Percentiles rank a stretch among this genome's conserved stretches.
Evolutionary conservation across 2,888 invertebrate species (phyloP).

Genomic region (Camptogramma bilineatum): DNA sequence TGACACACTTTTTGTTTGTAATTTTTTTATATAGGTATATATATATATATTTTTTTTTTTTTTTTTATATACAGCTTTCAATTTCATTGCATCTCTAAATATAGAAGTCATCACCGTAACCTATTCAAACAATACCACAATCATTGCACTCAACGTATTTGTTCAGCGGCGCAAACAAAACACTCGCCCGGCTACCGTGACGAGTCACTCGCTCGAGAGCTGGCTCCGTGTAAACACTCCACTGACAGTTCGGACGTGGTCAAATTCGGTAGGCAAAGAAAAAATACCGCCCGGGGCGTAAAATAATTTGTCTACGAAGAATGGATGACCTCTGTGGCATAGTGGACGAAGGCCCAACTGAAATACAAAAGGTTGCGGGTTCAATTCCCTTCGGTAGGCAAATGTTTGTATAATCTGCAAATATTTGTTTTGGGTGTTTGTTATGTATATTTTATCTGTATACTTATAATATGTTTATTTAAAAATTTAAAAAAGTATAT

Average conservation of each 20-base stretch:
- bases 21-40: no score
- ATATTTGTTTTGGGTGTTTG: no score
- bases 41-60: no score
- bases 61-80: neutral
- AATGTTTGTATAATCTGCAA: no score
- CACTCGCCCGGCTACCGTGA: conserved; percentile 69
- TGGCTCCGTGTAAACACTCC: conserved; percentile 64
- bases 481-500: no score
- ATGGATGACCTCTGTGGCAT: no score
- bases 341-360: no score
- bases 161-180: conserved; percentile 73
- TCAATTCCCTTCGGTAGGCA: no score
- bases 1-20: no score
- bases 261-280: conserved; percentile 28
- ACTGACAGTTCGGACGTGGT: conserved; percentile 49
- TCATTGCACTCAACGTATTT: conserved; percentile 64
- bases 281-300: conserved; percentile 32
- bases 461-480: no score
- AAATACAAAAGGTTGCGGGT: neutral
- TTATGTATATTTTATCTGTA: no score
- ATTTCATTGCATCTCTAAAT: conserved; percentile 13
- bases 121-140: conserved; percentile 62
- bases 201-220: conserved; percentile 65
- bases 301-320: conserved; percentile 14
- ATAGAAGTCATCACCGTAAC: conserved; percentile 46